Evolutionary conservation across 2,797 vertebrate species (phyloP).

Genomic region (Rallus crepitans): DNA sequence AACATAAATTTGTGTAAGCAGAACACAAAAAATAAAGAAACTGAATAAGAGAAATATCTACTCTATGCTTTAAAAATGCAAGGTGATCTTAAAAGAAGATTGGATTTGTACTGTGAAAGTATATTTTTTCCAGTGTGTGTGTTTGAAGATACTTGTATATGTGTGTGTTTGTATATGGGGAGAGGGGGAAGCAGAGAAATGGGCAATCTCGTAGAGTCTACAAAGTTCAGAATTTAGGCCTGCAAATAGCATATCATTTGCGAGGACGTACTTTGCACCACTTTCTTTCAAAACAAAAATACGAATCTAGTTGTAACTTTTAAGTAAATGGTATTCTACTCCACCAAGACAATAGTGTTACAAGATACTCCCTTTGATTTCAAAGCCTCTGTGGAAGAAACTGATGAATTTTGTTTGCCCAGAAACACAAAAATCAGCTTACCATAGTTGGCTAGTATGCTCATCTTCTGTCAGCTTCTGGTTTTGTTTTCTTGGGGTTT

Average conservation of each 20-base stretch:
- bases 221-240: background rate
- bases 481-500: background rate
- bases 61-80: background rate
- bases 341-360: background rate
- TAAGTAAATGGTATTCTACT: background rate
- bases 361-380: background rate
- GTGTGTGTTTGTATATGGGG: background rate
- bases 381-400: conserved; percentile 5
- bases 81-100: background rate
- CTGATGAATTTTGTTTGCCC: conserved; percentile 39
- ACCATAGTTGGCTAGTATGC: background rate
- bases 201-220: background rate
- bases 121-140: background rate
- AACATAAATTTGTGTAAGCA: background rate
- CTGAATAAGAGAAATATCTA: background rate
- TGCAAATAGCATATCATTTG: fast-evolving
- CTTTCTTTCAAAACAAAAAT: background rate
- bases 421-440: background rate
- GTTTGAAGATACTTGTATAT: background rate
- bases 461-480: background rate
- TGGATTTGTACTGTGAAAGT: conserved; percentile 35
- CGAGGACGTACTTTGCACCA: background rate
- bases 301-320: background rate
- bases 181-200: background rate
- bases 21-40: background rate